A percentile compares a stretch with the other conserved stretches of the same genome.
These are phyloP conservation scores for Drosophila borborema DNA, from an alignment of 2,888 invertebrate species.

Conservation along the genomic window DNA sequence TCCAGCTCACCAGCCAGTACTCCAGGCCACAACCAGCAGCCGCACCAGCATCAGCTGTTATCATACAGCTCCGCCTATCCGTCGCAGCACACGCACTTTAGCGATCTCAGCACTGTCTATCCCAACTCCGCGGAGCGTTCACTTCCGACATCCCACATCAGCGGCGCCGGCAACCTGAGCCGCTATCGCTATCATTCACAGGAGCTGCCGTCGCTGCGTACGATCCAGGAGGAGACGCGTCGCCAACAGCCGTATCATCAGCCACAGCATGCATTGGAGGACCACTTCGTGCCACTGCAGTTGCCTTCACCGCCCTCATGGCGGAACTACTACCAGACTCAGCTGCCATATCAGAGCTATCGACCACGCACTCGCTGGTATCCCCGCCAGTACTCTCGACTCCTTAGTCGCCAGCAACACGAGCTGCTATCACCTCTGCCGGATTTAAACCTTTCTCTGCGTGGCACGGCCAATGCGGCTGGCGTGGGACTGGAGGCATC, in stretches of 20 bases:
- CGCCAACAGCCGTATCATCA: conserved; percentile 70
- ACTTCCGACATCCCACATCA: conserved; percentile 88
- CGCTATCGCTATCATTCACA: conserved; percentile 88
- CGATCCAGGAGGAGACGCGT: conserved; percentile 90
- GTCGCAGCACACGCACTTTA: conserved; percentile 87
- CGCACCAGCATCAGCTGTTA: conserved; percentile 63
- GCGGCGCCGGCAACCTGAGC: conserved; percentile 87
- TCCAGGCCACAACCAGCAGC: conserved; percentile 66
- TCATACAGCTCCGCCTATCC: conserved; percentile 43
- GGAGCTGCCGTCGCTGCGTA: conserved; percentile 89
- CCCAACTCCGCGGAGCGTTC: conserved; percentile 93
- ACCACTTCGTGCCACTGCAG: conserved; percentile 87
- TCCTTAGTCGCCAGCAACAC: conserved; percentile 89
- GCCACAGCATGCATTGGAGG: conserved; percentile 41
- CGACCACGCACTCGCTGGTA: conserved; percentile 88
- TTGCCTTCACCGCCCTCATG: conserved; percentile 88
- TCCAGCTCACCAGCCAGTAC: conserved; percentile 89
- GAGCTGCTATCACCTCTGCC: conserved; percentile 89
- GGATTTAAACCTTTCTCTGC: conserved; percentile 85
- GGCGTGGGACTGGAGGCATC: conserved; percentile 89
- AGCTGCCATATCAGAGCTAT: conserved; percentile 84
- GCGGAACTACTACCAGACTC: conserved; percentile 85
- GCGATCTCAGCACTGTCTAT: conserved; percentile 94
- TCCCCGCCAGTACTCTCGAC: conserved; percentile 88
- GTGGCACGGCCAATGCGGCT: conserved; percentile 59